Evolutionary conservation across 2,797 vertebrate genomes (phyloP), one percentile per base, ranked within the genome.

Genomic region (Dendrocincla tyrannina): DNA sequence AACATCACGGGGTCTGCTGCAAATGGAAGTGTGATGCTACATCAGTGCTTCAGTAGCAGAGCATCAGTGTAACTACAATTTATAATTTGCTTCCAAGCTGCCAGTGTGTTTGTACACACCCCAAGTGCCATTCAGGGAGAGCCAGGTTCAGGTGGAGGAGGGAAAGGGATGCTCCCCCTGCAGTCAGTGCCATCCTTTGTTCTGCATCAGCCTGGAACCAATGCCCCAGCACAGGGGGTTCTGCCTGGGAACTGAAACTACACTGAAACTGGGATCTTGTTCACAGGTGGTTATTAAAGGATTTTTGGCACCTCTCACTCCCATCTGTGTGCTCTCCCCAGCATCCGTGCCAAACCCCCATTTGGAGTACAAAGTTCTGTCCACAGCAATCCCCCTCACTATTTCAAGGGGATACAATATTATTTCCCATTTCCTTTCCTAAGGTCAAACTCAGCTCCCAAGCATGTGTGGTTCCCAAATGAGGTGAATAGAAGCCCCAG

Each of bases 381-480:
- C 95, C 62, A 5, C 62, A 94, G 79, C 67, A 93, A 15, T 8
- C 85, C 58, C 68, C 87, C 56, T 91, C 33, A 0, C 66, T 76
- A 5, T 74, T 92, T 76, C 92, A 90, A 89, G 74, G 33, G 89
- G 73, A 90, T 66, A 18, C 50, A 84, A 35, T 52, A n/a, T 60
- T 81, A 70, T 13, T 70, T 78, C 91, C 91, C 88, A 90, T 91
- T 97, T 96, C 96, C 96, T 95, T 23, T 70, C 39, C 49, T 66
- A 33, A 86, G 92, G 85, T 94, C 96, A 90, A 3, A 58, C 50
- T 41, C 92, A 67, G 69, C 79, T 87, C 82, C 67, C 39, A 37
- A 28, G 83, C 91, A 73, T 13, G 80, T 92, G 78, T 62, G 24
- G 56, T 5, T 93, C 91, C 85, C 91, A 67, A 12, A 84, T 2